These are phyloP conservation scores for Mycteria americana DNA, from an alignment of 2,797 vertebrate species.

Conservation along the genomic window DNA sequence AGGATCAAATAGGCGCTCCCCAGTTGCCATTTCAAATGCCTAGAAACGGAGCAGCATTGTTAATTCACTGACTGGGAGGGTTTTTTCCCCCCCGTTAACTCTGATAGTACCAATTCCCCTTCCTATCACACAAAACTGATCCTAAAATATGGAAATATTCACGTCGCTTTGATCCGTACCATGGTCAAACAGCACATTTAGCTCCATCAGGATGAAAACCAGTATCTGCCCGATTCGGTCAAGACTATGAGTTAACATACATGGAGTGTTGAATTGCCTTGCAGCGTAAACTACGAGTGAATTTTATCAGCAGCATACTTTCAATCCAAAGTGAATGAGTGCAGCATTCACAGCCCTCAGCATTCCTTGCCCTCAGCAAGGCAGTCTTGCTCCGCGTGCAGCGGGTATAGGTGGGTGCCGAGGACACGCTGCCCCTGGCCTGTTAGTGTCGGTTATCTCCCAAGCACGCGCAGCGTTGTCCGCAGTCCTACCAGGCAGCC, in stretches of 20 bases:
- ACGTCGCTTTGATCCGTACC: not conserved
- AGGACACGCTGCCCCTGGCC: not conserved
- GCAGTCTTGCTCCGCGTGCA: not conserved
- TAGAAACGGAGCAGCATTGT: slow-evolving; percentile 49
- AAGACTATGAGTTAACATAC: not conserved
- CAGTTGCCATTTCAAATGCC: slow-evolving; percentile 87
- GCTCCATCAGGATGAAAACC: not conserved
- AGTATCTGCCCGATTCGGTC: not conserved
- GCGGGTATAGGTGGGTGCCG: not conserved
- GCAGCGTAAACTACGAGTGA: not conserved
- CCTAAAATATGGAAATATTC: not conserved
- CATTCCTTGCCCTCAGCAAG: too few relatives aligned
- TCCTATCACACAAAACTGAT: not conserved
- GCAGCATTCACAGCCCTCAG: not conserved
- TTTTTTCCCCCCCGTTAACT: not conserved
- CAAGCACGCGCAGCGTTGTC: rapidly evolving
- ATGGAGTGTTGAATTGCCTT: not conserved
- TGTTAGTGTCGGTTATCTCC: not conserved
- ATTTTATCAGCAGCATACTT: not conserved
- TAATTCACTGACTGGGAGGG: not conserved
- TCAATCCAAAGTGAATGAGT: not conserved
- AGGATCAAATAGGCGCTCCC: slow-evolving; percentile 83
- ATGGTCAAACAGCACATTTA: not conserved
- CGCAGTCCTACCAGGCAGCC: slow-evolving; percentile 83
- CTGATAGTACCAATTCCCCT: not conserved